Base-by-base conservation (phyloP, 1,140 invertebrate genomes). In the Nasonia vitripennis region DNA sequence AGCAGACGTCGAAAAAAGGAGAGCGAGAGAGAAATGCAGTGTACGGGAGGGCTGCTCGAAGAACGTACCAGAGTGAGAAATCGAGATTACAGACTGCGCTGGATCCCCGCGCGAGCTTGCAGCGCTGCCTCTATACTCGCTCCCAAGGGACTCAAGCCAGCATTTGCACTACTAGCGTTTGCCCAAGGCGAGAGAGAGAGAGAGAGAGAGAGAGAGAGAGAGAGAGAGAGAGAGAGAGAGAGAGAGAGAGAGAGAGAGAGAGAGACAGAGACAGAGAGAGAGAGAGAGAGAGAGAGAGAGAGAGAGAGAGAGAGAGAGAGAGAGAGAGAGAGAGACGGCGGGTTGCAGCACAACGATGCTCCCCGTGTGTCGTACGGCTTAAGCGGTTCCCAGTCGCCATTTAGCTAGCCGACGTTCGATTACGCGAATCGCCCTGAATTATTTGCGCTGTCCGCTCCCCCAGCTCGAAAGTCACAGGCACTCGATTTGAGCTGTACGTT, bases 51-150 rank as follows among this genome's bases (percentile, higher is more conserved):
- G 70, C 11, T 27, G 14, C 31, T 37, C 37, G 73, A 75, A 17
- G 73, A 41, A n/a, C 31, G 11, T 23, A 23, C 14, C 34, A n/a
- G 73, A 75, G 27, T 75, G 73, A 75, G 73, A 75, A 75, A 75
- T 75, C 37, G 73, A 41, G 73, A 75, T 75, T 75, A 41, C 73
- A 75, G 31, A 62, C 68, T 31, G 27, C 68, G 27, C 27, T 10
- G 27, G 20, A 70, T 70, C 67, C 20, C 51, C 51, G 10, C 51
- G 55, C 55, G 55, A 17, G 68, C 23, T 71, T 71, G 31, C 23
- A 27, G 6, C 9, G 12, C 68, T 31, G 23, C 31, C 68, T 71
- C 68, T 12, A 71, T 62, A 62, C 55, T 71, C 23, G 68, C 68
- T 71, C 68, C 68, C 31, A 6, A 5, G 23, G 12, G 68, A 31